Conservation (phyloP, 2,113 vertebrate genomes). For the Brachionichthys hirsutus region DNA sequence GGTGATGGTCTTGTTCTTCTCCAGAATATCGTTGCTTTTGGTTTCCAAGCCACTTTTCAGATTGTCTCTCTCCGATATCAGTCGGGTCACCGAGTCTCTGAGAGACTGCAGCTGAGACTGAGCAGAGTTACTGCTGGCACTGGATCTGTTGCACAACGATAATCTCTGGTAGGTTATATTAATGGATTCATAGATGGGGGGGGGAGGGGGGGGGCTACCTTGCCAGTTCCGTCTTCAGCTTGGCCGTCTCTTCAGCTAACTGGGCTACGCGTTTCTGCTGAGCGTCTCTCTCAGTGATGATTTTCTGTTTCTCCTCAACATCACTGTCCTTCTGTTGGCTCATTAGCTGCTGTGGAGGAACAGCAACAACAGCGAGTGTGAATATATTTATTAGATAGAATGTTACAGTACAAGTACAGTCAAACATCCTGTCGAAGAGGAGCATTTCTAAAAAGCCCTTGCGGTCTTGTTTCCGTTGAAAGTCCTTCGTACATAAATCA, state of each 20-base stretch:
- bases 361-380: not conserved
- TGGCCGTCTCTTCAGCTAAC: slow-evolving; percentile 86
- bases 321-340: slow-evolving; percentile 94
- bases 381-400: too few relatives aligned
- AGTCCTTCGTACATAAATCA: too few relatives aligned
- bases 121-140: slow-evolving; percentile 78
- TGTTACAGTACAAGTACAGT: too few relatives aligned
- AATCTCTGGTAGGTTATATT: not conserved
- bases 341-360: slow-evolving; percentile 82
- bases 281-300: slow-evolving; percentile 86
- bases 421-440: too few relatives aligned
- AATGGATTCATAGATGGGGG: too few relatives aligned
- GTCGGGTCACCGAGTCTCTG: slow-evolving; percentile 82
- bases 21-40: slow-evolving; percentile 87
- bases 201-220: too few relatives aligned
- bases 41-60: slow-evolving; percentile 86
- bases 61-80: slow-evolving; percentile 83
- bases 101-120: slow-evolving; percentile 88
- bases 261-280: slow-evolving; percentile 89
- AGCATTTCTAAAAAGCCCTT: too few relatives aligned
- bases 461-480: too few relatives aligned
- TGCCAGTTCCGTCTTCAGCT: slow-evolving; percentile 90
- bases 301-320: slow-evolving; percentile 89
- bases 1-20: slow-evolving; percentile 93
- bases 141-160: slow-evolving; percentile 40